These are phyloP conservation scores for Amphiprion percula DNA, from an alignment of 2,113 vertebrate genomes.

Conservation along the genomic window DNA sequence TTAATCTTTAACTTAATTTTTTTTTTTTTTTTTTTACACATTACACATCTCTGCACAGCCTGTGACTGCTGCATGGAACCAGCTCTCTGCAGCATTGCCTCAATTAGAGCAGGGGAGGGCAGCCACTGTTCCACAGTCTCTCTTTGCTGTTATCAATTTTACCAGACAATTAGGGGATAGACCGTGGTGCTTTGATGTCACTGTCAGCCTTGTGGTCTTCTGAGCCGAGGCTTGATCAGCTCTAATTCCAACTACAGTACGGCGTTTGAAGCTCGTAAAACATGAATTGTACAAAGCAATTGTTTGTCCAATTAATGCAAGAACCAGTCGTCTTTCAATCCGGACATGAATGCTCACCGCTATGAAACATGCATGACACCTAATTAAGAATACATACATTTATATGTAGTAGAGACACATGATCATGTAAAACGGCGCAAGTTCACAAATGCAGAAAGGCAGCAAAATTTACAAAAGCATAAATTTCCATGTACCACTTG, in stretches of 20 bases:
- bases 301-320: conserved; percentile 60
- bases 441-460: neutral
- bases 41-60: conserved; percentile 35
- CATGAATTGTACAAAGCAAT: conserved; percentile 56
- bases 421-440: neutral
- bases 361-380: conserved; percentile 1
- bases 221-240: conserved; percentile 66
- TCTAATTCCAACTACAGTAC: conserved; percentile 63
- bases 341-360: conserved; percentile 23
- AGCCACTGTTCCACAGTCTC: conserved; percentile 45
- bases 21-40: conserved; percentile 28
- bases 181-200: conserved; percentile 74
- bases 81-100: conserved; percentile 44
- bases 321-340: conserved; percentile 18
- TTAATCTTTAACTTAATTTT: conserved; percentile 32
- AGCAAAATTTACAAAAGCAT: conserved; percentile 2
- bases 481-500: neutral
- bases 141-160: conserved; percentile 73
- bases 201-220: conserved; percentile 66
- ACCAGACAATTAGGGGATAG: conserved; percentile 76
- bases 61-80: conserved; percentile 20
- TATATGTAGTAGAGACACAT: neutral
- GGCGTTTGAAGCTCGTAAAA: conserved; percentile 59
- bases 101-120: conserved; percentile 44
- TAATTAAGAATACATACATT: neutral